A percentile compares a stretch with the other conserved stretches of the same genome.
Conservation (phyloP, 1,140 invertebrate genomes). For the Zaprionus lachaisei region DNA sequence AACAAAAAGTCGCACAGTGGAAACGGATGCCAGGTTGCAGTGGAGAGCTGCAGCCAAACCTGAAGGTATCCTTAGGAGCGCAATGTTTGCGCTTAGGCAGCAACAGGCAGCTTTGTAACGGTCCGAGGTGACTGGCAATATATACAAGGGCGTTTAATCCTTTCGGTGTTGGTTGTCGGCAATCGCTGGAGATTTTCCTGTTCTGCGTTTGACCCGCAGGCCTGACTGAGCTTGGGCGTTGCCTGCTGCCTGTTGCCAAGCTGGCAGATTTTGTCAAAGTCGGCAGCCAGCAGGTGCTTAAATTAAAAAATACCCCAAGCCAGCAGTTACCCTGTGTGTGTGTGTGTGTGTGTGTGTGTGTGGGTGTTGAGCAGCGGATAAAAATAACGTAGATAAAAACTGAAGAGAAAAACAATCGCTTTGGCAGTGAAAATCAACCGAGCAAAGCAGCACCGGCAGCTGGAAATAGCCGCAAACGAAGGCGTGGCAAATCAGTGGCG, state of each 20-base stretch:
- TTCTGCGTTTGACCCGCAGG: not conserved
- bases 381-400: constrained; percentile 27
- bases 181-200: not conserved
- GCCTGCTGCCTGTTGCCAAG: constrained; percentile 21
- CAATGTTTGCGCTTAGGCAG: not conserved
- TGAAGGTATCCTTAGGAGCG: not conserved
- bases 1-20: not conserved
- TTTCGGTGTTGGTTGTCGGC: not conserved
- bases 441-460: constrained; percentile 14
- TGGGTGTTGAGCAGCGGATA: constrained; percentile 15
- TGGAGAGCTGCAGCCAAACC: constrained; percentile 31
- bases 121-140: not conserved
- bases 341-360: constrained; percentile 5
- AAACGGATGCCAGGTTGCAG: not conserved
- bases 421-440: constrained; percentile 46
- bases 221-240: constrained; percentile 39
- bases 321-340: not conserved
- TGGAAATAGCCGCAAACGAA: constrained; percentile 55
- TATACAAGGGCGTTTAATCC: not conserved
- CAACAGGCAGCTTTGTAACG: not conserved
- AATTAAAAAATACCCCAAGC: constrained; percentile 44
- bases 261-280: constrained; percentile 57
- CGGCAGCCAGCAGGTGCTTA: constrained; percentile 47
- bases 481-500: constrained; percentile 27
- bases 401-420: constrained; percentile 47